Base-by-base conservation (phyloP, 2,113 vertebrate genomes). In the Peromyscus californicus region DNA sequence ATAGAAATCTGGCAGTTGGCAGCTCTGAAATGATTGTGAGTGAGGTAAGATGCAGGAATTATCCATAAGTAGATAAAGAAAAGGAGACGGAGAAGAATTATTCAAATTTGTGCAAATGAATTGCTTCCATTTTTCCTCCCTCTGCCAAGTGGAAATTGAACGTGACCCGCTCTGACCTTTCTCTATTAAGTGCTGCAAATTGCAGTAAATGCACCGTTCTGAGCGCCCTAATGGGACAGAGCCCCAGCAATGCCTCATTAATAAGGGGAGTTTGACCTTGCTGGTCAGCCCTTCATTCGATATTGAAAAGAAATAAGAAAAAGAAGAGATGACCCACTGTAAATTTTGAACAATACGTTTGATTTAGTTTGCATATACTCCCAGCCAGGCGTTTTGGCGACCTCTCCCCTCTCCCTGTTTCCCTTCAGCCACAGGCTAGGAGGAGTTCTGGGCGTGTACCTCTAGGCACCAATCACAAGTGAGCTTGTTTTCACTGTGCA, bases 81-180 rank as follows among this genome's bases (percentile, higher is more conserved):
- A 99, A 98, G 98, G 98, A 98, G 99, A 98, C 98, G 92, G 98
- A 98, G 98, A 98, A 98, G 99, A 99, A 99, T 99, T 99, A 99
- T 99, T 99, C 99, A 99, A 99, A 99, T 99, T 99, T 99, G 99
- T 99, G 99, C 99, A 99, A 99, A 99, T 99, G 99, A 99, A 98
- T 99, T 99, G 99, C 99, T 99, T 99, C 99, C 99, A 99, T 99
- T 99, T 99, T 99, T 98, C 98, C 98, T 98, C 97, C 98, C 99
- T 98, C 98, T 99, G 99, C 99, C 99, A 99, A 99, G 99, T 99
- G 99, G 99, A 99, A 99, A 99, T 99, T 99, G 99, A 99, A 99
- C 99, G 99, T 99, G 99, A 99, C 99, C 99, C 5, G 10, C 98
- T 98, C 97, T 99, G 99, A 99, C 99, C 99, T 99, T 98, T 99